Evolutionary conservation across 1,140 invertebrate genomes (phyloP), one percentile per base, ranked within the genome.

Genomic region (Diorhabda elongata): DNA sequence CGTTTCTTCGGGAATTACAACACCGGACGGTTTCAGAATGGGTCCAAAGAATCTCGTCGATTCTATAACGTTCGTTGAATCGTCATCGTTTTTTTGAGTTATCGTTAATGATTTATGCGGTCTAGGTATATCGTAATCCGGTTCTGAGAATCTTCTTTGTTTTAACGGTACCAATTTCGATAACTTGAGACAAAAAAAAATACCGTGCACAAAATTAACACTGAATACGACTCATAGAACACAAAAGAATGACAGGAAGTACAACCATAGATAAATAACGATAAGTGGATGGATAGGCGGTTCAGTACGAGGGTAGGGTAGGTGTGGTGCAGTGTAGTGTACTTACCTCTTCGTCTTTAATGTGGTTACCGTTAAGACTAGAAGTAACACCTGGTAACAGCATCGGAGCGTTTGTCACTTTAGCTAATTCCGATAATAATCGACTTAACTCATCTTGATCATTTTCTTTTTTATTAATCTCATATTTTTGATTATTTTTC

Each of bases 61-160:
- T 44, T 71, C 65, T 6, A 79, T 69, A 52, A 67, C 69, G 56
- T 74, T 69, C 7, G 78, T 73, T 3, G 62, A 47, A 9, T 64
- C 43, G 42, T 67, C 61, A 52, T 78, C 71, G 41, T 61, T 67
- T 68, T 70, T 72, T 44, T 69, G 72, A 11, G 73, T 26, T 5
- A 75, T 71, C 44, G 73, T 67, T 41, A 81, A 69, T 9, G 79
- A 79, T 41, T 70, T 70, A 63, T 82, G 82, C 3, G 82, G 79
- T 52, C 82, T 74, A 5, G 82, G 82, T 60, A 83, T 72, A 67
- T 83, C 82, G 70, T 83, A 83, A 60, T 83, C 81, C 7, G 82
- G 81, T 58, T 83, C 82, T 45, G 80, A 82, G 42, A 73, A 61
- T 6, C 80, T 68, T 42, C 81, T 72, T 67, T 74, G 66, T 58